These are phyloP conservation scores for Meghimatium bilineatum DNA, from an alignment of 2,888 invertebrate genomes.

Conservation along the genomic window DNA sequence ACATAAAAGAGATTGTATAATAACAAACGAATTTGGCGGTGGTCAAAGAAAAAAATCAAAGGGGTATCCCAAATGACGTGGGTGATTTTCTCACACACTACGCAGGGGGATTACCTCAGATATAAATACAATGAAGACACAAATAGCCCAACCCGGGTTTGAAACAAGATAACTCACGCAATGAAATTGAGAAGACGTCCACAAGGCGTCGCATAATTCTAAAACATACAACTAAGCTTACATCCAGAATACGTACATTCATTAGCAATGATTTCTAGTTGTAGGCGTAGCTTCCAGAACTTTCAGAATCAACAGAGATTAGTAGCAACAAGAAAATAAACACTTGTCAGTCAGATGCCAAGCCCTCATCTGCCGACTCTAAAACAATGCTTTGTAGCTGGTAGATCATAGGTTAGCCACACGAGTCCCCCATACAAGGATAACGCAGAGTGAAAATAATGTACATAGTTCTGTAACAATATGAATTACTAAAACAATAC, in stretches of 20 bases:
- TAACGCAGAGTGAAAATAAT: background rate
- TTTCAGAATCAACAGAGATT: background rate
- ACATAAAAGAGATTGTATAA: background rate
- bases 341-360: constrained; percentile 6
- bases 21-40: background rate
- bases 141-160: background rate
- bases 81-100: background rate
- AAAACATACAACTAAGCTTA: background rate
- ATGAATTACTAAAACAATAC: background rate
- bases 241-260: background rate
- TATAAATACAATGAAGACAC: background rate
- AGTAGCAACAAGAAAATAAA: constrained; percentile 8
- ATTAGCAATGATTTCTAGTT: background rate
- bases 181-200: background rate
- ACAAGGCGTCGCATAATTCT: background rate
- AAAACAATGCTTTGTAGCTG: background rate
- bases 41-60: background rate
- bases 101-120: background rate
- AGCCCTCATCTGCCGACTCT: background rate
- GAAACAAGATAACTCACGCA: constrained; percentile 4
- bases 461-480: background rate
- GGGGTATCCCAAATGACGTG: constrained; percentile 15
- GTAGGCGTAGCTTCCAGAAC: background rate
- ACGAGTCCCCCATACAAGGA: too few relatives aligned
- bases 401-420: too few relatives aligned